Evolutionary conservation across 2,888 invertebrate genomes (phyloP).

Genomic region (Aproaerema taeniolella): DNA sequence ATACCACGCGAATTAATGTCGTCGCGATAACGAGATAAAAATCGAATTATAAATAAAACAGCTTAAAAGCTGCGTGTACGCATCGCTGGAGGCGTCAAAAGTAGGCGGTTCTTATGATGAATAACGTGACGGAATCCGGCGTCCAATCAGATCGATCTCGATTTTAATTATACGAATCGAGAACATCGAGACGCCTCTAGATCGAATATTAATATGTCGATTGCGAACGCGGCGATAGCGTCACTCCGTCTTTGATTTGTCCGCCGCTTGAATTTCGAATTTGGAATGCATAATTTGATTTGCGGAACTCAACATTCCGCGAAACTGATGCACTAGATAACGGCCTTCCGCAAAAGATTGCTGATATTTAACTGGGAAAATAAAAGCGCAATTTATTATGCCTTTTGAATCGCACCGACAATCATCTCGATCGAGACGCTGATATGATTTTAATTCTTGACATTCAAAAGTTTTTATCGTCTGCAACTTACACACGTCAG

Average conservation of each 20-base stretch:
- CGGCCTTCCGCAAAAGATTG: constrained; percentile 48
- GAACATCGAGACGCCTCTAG: constrained; percentile 64
- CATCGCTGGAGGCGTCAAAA: constrained; percentile 73
- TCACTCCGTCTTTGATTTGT: constrained; percentile 54
- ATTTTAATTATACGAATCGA: constrained; percentile 75
- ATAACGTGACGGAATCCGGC: constrained; percentile 71
- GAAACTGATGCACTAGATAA: constrained; percentile 50
- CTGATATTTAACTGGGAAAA: constrained; percentile 36
- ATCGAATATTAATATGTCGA: constrained; percentile 74
- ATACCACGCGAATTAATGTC: constrained; percentile 39
- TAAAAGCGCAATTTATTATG: constrained; percentile 38
- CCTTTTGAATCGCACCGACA: constrained; percentile 27
- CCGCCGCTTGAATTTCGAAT: constrained; percentile 55
- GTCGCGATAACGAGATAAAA: constrained; percentile 38
- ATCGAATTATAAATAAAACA: constrained; percentile 54
- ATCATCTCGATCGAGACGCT: constrained; percentile 33
- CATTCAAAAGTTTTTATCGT: background rate
- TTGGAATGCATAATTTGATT: constrained; percentile 67
- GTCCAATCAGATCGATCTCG: constrained; percentile 70
- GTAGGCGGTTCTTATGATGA: constrained; percentile 69
- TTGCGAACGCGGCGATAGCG: constrained; percentile 59
- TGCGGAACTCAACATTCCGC: constrained; percentile 57
- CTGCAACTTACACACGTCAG: background rate
- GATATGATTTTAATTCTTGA: background rate
- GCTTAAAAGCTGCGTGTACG: constrained; percentile 60